Evolutionary conservation across 2,797 vertebrate species (phyloP), one percentile per base, ranked within the genome.

Genomic region (Tadarida brasiliensis): DNA sequence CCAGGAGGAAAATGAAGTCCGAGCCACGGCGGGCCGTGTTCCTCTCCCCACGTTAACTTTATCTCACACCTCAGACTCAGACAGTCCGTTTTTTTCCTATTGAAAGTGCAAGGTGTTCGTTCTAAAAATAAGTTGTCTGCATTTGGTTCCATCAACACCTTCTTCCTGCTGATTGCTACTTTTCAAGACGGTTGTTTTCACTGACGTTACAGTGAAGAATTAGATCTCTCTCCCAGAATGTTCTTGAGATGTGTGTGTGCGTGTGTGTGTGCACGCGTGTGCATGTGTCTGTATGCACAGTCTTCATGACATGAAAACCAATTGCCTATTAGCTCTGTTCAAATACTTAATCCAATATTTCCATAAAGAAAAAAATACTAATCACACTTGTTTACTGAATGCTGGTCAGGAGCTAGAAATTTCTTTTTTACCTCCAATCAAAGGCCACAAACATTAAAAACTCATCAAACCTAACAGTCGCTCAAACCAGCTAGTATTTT

Each of bases 51-150:
- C 19, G 51, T 35, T 89, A 81, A 81, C 84, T 94, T 87, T 73
- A 81, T 77, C 77, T 90, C 82, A 73, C 49, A 24, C 89, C 73
- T 88, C 92, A 87, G 68, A 90, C 6, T 73, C 77, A 24, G 7
- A 56, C 2, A 65, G 20, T 49, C 20, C 7, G 67, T 63, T 89
- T 33, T 82, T 63, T 82, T 35, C 57, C 77, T 63, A 57, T 57
- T 80, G 87, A 70, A 94, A 91, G 16, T 14, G 33, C 77, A 93
- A 92, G 82, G 88, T 95, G 47, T 86, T 92, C 76, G 10, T 92
- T 78, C 95, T 94, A 90, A 95, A 96, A 94, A 94, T 92, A 96
- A 94, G 33, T 22, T 6, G 14, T 74, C 84, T 91, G 74, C 70
- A 33, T 87, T 74, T 63, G 81, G 93, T 44, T 82, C 88, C 85